A percentile compares a stretch with the other conserved stretches of the same genome.
phyloP scores from a whole-genome alignment of 2,888 invertebrate genomes.

The Venusia cambrica region DNA sequence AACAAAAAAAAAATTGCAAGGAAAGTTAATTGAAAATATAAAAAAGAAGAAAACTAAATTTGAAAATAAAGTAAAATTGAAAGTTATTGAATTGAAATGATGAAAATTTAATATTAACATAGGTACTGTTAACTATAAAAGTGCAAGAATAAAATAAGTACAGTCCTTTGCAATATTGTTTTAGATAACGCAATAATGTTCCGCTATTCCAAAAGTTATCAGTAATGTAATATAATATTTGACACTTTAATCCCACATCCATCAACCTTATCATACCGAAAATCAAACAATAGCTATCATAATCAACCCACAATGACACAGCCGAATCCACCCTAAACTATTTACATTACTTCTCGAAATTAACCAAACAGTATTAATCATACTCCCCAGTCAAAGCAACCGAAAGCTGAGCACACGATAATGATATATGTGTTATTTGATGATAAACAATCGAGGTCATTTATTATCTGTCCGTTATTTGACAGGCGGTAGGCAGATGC shows the following conservation, averaged over 20 bases:
- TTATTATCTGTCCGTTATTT: slow-evolving; percentile 85
- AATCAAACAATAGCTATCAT: slow-evolving; percentile 47
- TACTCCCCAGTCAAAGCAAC: slow-evolving; percentile 59
- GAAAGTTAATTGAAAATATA: no score
- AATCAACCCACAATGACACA: slow-evolving; percentile 65
- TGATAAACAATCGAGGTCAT: slow-evolving; percentile 84
- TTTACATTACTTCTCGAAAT: slow-evolving; percentile 73
- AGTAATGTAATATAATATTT: slow-evolving; percentile 22
- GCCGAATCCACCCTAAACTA: slow-evolving; percentile 67
- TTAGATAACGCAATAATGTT: no score
- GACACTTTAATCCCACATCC: slow-evolving; percentile 35
- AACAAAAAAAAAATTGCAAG: no score
- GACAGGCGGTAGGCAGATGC: slow-evolving; percentile 86
- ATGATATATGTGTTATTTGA: slow-evolving; percentile 82
- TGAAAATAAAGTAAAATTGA: no score
- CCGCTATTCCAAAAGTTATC: no score
- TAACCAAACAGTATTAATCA: slow-evolving; percentile 80
- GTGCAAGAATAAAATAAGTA: no score
- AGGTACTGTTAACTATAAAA: no score
- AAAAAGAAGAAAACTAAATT: no score
- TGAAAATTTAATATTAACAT: no score
- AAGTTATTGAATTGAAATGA: no score
- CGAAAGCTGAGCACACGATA: slow-evolving; percentile 74
- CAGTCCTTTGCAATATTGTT: no score
- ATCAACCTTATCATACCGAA: slow-evolving; percentile 32